Evolutionary conservation across 1,140 invertebrate species (phyloP).

Genomic region (Octopus sinensis): DNA sequence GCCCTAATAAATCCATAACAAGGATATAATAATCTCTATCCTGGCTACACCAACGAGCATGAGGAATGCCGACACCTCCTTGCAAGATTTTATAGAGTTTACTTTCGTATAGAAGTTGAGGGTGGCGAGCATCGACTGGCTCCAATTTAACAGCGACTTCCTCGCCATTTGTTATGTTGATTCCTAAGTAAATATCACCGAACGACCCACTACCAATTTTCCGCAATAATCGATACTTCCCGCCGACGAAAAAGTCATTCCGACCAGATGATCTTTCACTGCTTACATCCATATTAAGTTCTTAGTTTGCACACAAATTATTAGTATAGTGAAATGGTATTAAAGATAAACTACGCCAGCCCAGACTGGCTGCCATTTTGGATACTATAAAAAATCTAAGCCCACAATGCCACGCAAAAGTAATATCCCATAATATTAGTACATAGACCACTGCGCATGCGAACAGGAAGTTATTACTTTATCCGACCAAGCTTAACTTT

Average conservation of each 20-base stretch:
- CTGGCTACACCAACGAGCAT: constrained; percentile 97
- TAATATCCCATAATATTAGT: constrained; percentile 27
- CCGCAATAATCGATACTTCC: constrained; percentile 54
- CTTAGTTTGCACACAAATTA: neutral
- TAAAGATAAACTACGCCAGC: no score
- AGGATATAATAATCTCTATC: constrained; percentile 64
- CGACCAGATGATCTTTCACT: constrained; percentile 20
- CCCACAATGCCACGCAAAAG: constrained; percentile 41
- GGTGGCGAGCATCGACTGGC: constrained; percentile 86
- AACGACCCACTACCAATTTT: constrained; percentile 59
- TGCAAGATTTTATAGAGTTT: constrained; percentile 83
- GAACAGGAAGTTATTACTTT: constrained; percentile 20
- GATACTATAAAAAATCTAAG: constrained; percentile 45
- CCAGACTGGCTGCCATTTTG: constrained; percentile 51
- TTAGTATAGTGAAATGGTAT: no score
- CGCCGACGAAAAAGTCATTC: constrained; percentile 51
- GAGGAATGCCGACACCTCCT: constrained; percentile 85
- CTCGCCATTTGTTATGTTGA: constrained; percentile 65
- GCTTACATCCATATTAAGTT: constrained; percentile 16
- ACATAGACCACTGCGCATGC: constrained; percentile 30
- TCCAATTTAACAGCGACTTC: constrained; percentile 97
- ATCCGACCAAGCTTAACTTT: no score
- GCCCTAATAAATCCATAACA: constrained; percentile 57
- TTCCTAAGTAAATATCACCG: constrained; percentile 57
- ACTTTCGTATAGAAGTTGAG: constrained; percentile 92